Evolutionary conservation across 2,113 vertebrate species (phyloP), one percentile per base, ranked within the genome.

Genomic region (Chiloscyllium plagiosum): DNA sequence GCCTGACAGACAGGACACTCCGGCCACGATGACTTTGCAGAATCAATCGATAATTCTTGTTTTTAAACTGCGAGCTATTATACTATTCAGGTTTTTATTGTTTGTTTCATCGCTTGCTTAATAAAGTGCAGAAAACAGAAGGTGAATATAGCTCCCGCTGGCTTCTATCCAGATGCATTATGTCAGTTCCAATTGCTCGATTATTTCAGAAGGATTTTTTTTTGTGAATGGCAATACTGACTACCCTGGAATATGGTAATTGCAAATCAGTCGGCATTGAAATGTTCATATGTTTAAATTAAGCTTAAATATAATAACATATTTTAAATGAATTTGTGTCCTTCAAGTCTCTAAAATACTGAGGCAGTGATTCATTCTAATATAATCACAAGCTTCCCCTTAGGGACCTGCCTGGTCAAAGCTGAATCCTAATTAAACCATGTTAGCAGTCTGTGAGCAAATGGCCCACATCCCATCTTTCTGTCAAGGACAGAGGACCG

Each of bases 401-500:
- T 96, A 96, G 78, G 96, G 96, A 1, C 96, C 72, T 69, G 96
- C 96, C 96, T 96, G 95, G 65, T 96, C 96, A 42, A 19, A 33
- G 50, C 95, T 86, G 94, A 96, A 97, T 97, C 96, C 96, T 96
- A 96, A 96, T 96, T 96, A 68, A 96, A 96, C 95, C 33, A 96
- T 95, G 96, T 98, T 97, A 97, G 97, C 97, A 97, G 94, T 96
- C 96, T 96, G 76, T 96, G 96, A 96, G 96, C 96, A 96, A 95
- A 96, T 97, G 95, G 96, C 96, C 10, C 15, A 93, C 96, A 90
- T 95, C 56, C 26, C 92, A 86, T 50, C 52, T 96, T 69, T 69
- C 96, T 96, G 96, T 97, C 97, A 98, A 98, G 97, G 97, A 96
- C 97, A 96, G 72, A 47, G 26, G 15, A 96, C 96, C 70, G 8